Evolutionary conservation across 2,888 invertebrate species (phyloP).

Genomic region (Dyspetes luteomarginatus): DNA sequence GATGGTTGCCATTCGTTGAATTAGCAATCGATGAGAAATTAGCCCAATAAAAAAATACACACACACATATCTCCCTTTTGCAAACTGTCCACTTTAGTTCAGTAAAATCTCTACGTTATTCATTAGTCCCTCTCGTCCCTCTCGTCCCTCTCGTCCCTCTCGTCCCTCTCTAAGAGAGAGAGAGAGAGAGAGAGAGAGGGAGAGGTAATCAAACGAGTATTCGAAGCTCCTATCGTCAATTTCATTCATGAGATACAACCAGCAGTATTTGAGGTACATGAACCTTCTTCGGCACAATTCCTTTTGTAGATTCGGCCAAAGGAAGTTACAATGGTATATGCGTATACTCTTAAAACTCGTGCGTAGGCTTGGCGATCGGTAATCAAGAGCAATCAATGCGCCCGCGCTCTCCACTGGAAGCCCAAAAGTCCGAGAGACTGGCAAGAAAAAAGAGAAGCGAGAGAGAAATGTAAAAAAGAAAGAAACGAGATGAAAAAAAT

Average conservation of each 20-base stretch:
- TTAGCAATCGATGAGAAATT: no score
- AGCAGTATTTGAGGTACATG: neutral
- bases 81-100: no score
- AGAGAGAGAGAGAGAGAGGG: neutral
- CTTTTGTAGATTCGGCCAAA: constrained; percentile 37
- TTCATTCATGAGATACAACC: no score
- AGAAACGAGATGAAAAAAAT: constrained; percentile 9
- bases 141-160: no score
- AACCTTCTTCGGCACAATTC: constrained; percentile 10
- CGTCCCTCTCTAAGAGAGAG: no score
- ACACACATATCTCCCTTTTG: no score
- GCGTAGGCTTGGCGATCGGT: constrained; percentile 45
- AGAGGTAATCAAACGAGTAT: neutral
- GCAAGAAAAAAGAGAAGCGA: constrained; percentile 6
- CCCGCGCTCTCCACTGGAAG: constrained; percentile 27
- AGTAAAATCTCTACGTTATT: no score
- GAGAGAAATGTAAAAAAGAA: constrained; percentile 1
- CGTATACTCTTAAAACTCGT: constrained; percentile 12
- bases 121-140: no score
- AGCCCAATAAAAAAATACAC: no score
- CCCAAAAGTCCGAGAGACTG: constrained; percentile 19
- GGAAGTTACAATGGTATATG: neutral
- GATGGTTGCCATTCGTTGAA: no score
- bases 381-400: constrained; percentile 62
- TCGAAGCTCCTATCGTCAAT: neutral